These are phyloP conservation scores for Himalopsyche anomala DNA, from an alignment of 2,888 invertebrate species.

Conservation along the genomic window DNA sequence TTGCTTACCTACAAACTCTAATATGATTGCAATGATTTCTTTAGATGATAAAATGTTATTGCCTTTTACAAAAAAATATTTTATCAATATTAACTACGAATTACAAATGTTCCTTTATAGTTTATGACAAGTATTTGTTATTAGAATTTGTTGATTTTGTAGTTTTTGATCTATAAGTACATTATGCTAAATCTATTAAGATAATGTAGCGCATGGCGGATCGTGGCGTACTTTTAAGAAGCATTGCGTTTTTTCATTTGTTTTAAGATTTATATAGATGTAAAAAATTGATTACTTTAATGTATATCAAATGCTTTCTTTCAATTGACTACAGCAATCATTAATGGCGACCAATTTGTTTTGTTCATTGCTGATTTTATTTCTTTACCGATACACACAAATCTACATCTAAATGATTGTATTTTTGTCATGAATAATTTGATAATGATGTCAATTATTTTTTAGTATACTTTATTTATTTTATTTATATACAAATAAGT, in stretches of 20 bases:
- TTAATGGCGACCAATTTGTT: conserved; percentile 7
- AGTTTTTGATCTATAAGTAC: neutral
- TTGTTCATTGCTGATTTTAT: neutral
- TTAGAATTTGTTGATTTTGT: neutral
- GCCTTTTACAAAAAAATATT: too few relatives aligned
- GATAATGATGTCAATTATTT: neutral
- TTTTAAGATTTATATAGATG: neutral
- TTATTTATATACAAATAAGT: neutral
- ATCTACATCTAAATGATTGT: too few relatives aligned
- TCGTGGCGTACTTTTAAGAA: conserved; percentile 7
- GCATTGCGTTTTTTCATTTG: conserved; percentile 10
- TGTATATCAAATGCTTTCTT: neutral
- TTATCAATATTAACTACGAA: too few relatives aligned
- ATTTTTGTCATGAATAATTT: neutral
- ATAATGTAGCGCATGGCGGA: neutral
- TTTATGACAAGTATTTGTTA: too few relatives aligned
- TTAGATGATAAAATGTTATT: too few relatives aligned
- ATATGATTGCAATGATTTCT: too few relatives aligned
- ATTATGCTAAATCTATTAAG: neutral
- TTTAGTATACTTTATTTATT: neutral
- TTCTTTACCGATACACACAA: neutral
- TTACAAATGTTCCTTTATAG: too few relatives aligned
- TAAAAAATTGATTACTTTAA: neutral
- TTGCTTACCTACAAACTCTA: too few relatives aligned
- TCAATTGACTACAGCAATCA: neutral